A percentile compares a stretch with the other conserved stretches of the same genome.
These are phyloP conservation scores for Graptemys geographica DNA, from an alignment of 2,797 vertebrate genomes.

Conservation along the genomic window DNA sequence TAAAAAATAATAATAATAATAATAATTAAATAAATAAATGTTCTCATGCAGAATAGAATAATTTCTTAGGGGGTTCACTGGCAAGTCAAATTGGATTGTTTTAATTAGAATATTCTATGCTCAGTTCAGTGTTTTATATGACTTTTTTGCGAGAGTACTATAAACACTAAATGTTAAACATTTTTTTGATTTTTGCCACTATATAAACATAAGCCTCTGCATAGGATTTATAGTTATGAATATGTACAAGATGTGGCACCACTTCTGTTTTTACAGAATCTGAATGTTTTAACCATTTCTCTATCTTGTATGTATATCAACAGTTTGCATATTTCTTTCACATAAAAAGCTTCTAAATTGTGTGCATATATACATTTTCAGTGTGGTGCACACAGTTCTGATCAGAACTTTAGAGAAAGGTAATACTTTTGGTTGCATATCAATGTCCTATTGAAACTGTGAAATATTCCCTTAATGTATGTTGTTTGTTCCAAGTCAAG, in stretches of 20 bases:
- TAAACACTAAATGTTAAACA: background rate
- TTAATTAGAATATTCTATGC: conserved; percentile 19
- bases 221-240: conserved; percentile 23
- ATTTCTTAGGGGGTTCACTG: conserved; percentile 79
- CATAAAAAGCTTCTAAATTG: conserved; percentile 26
- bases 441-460: background rate
- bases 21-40: conserved; percentile 21
- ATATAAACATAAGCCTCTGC: conserved; percentile 7
- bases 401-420: background rate
- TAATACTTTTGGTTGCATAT: background rate
- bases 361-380: conserved; percentile 24
- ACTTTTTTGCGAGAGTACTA: background rate
- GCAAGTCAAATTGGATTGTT: conserved; percentile 64
- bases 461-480: background rate
- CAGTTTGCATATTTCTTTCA: conserved; percentile 15
- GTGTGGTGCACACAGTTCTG: background rate
- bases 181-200: background rate
- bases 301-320: conserved; percentile 20
- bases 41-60: conserved; percentile 71
- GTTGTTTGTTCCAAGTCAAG: conserved; percentile 7
- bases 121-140: background rate
- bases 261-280: background rate
- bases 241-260: background rate
- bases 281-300: background rate
- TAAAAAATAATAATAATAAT: background rate